phyloP scores from a whole-genome alignment of 1,140 invertebrate genomes.

The Cotesia chilonis region DNA sequence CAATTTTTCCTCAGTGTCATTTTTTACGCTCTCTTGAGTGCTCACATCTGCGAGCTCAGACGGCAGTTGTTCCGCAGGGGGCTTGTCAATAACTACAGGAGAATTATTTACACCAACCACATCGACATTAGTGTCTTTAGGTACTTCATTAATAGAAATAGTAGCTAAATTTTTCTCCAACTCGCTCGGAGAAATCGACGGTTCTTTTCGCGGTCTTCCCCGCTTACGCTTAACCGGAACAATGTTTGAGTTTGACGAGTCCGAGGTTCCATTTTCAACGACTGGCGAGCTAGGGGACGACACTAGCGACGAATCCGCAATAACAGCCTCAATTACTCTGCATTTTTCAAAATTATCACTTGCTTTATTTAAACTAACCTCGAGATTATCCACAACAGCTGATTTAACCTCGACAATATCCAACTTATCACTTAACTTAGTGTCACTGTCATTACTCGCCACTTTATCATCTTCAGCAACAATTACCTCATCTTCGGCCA shows the following conservation, averaged over 20 bases:
- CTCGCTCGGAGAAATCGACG: conserved; percentile 12
- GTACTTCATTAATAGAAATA: conserved; percentile 12
- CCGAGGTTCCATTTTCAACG: too few species aligned
- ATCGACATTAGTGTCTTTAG: not conserved
- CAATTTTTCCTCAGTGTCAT: conserved; percentile 40
- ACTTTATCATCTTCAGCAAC: too few species aligned
- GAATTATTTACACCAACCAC: conserved; percentile 7
- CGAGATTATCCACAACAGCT: not conserved
- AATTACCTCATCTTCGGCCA: too few species aligned
- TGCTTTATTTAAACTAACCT: too few species aligned
- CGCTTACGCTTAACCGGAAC: not conserved
- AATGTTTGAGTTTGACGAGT: not conserved
- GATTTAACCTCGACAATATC: not conserved
- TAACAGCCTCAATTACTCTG: too few species aligned
- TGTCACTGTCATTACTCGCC: too few species aligned
- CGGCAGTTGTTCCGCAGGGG: not conserved
- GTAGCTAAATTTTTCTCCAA: conserved; percentile 17
- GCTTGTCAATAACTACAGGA: not conserved
- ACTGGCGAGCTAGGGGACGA: too few species aligned
- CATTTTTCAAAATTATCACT: too few species aligned
- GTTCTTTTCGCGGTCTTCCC: conserved; percentile 23
- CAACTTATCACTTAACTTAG: too few species aligned
- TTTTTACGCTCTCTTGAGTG: not conserved
- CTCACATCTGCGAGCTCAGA: not conserved
- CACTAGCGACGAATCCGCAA: too few species aligned